A percentile compares a stretch with the other conserved stretches of the same genome.
These are phyloP conservation scores for Bedellia somnulentella DNA, from an alignment of 2,888 invertebrate species.

Conservation along the genomic window DNA sequence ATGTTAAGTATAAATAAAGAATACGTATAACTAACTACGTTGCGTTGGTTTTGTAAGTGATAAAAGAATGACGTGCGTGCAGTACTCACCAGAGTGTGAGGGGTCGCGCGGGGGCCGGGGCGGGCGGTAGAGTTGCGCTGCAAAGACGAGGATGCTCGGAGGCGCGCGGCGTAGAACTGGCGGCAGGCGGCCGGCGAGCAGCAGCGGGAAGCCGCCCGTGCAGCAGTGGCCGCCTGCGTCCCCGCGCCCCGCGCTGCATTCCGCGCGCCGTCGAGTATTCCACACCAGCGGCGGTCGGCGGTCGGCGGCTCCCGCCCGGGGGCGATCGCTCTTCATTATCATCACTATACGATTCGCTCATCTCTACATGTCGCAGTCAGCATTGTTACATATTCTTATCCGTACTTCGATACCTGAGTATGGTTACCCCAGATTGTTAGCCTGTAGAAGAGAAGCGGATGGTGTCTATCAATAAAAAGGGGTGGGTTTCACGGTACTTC, in stretches of 20 bases:
- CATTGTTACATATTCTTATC: conserved; percentile 16
- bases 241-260: conserved; percentile 41
- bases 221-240: conserved; percentile 36
- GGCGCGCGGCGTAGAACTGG: conserved; percentile 47
- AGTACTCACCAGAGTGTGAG: conserved; percentile 43
- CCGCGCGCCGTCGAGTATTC: conserved; percentile 37
- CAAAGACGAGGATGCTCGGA: conserved; percentile 34
- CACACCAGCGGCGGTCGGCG: conserved; percentile 22
- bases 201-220: too few species aligned
- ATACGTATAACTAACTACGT: too few species aligned
- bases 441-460: too few species aligned
- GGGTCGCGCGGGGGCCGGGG: conserved; percentile 15
- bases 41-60: too few species aligned
- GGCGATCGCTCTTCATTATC: too few species aligned
- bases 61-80: conserved; percentile 23
- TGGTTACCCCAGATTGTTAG: too few species aligned
- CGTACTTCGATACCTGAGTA: too few species aligned
- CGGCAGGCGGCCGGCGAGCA: conserved; percentile 30
- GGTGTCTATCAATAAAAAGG: too few species aligned
- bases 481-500: too few species aligned
- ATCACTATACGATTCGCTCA: conserved; percentile 26
- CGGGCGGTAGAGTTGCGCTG: conserved; percentile 18
- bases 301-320: conserved; percentile 24
- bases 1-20: too few species aligned
- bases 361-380: conserved; percentile 37